Evolutionary conservation across 2,888 invertebrate species (phyloP), one percentile per base, ranked within the genome.

Genomic region (Villa cingulata): DNA sequence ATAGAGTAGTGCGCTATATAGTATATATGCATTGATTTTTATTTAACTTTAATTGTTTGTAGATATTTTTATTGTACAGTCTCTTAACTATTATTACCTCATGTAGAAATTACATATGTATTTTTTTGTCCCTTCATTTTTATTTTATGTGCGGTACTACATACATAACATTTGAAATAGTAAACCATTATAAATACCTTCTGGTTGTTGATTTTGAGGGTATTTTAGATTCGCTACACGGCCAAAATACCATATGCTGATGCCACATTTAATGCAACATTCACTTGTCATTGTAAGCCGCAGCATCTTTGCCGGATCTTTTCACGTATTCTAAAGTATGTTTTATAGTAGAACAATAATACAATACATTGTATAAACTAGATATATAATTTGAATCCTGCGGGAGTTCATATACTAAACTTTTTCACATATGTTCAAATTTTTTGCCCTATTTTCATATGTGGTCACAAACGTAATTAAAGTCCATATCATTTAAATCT

Each of bases 181-280:
- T 23, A 47, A 47, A 47, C 50, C 47, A 50, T 37, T 43, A 29
- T 37, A 27, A 50, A 50, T 47, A 41, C 41, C 50, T 47, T 37
- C 38, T 18, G 45, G 47, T 44, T 39, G 41, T 41, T 46, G 38
- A 44, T 47, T 34, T 47, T 50, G 44, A 42, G 44, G 48, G 43
- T 46, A 45, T 37, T 23, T 45, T 18, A 29, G 37, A 40, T 41
- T 45, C 47, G 44, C 46, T 50, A 42, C 37, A 40, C 34, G 50
- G 48, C 45, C 42, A 40, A 34, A 29, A 43, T 53, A 56, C 57
- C 67, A 68, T 68, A 68, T 68, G 67, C 58, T 68, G 66, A 65
- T 69, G 69, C 68, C 67, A 67, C 64, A 67, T 68, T 67, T 65
- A 64, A 67, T 66, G 59, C 56, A 62, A 62, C 58, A 60, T 62